phyloP scores from a whole-genome alignment of 2,888 invertebrate species.

The Uloborus plumipes region DNA sequence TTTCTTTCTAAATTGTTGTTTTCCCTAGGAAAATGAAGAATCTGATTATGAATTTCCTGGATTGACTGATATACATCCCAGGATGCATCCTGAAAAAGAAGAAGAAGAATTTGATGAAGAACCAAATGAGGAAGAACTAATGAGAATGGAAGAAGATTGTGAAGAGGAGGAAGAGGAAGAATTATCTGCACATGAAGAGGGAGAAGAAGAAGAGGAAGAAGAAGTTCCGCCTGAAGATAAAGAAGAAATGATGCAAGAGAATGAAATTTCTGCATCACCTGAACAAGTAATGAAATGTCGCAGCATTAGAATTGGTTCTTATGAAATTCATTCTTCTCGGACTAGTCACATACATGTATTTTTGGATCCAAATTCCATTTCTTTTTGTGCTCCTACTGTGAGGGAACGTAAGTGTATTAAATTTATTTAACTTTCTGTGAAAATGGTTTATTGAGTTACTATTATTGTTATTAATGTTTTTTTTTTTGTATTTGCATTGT shows the following conservation, averaged over 20 bases:
- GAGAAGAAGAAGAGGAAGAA: conserved; percentile 10
- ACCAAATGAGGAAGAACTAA: conserved; percentile 22
- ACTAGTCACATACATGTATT: conserved; percentile 17
- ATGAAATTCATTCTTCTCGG: conserved; percentile 80
- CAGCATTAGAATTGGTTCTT: conserved; percentile 87
- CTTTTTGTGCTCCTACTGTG: conserved; percentile 74
- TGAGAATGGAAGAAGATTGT: conserved; percentile 3
- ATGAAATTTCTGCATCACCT: conserved; percentile 22
- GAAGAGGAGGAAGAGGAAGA: conserved; percentile 26
- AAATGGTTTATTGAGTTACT: not conserved
- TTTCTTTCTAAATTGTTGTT: too few species aligned
- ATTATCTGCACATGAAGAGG: conserved; percentile 4
- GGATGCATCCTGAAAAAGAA: conserved; percentile 6
- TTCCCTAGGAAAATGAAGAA: conserved; percentile 30
- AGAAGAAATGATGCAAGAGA: not conserved
- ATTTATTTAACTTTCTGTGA: not conserved
- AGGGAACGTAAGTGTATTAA: conserved; percentile 31
- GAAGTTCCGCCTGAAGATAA: conserved; percentile 15
- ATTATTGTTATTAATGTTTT: too few species aligned
- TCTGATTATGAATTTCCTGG: conserved; percentile 47
- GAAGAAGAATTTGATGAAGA: conserved; percentile 37
- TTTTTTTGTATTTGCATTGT: not conserved
- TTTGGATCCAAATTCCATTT: conserved; percentile 43
- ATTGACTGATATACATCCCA: conserved; percentile 29
- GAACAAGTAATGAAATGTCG: conserved; percentile 74